Base-by-base conservation (phyloP, 2,888 invertebrate species). In the Steinernema carpocapsae region DNA sequence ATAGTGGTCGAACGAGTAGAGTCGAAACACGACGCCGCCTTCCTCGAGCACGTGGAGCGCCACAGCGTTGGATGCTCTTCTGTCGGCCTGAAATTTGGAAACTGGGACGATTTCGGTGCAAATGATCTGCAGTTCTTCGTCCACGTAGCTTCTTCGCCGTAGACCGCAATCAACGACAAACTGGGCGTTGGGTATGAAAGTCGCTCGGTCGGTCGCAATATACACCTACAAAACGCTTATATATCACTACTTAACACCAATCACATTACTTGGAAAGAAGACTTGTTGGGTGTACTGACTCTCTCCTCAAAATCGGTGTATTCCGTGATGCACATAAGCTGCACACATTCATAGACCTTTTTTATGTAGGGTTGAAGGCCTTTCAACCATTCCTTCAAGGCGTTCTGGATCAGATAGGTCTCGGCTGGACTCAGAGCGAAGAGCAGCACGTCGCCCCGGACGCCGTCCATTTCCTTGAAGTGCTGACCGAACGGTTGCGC, bases 21-120 rank as follows among this genome's bases (percentile, higher is more conserved):
- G 37, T 7, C 64, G 64, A n/a, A 64, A 64, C 4, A 64, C 37
- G 3, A 64, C 37, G 19, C 64, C 64, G 24, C 24, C 24, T 32
- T 29, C 17, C 7, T 17, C 37, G 37, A 10, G 37, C 4, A 3
- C 4, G 10, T 37, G 37, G 37, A 37, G 37, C 3, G 37, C 37
- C 37, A 37, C 64, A 1, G 64, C 64, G 19, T 64, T 29, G 17
- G 64, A 32, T 14, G 64, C 64, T 26, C 64, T 64, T 32, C 64
- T 29, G 12, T 32, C 64, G 10, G 32, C 64, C 32, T 26, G 29
- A 17, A 29, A 64, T 17, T 19, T 64, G 32, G 64, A 64, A 4
- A 37, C 29, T 17, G 29, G 32, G 7, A 64, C 32, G 17, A 37
- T 26, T 64, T 64, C 64, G 7, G 64, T 17, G 64, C 64, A 64